phyloP scores from a whole-genome alignment of 2,797 vertebrate genomes.

The Neopelma chrysocephalum region DNA sequence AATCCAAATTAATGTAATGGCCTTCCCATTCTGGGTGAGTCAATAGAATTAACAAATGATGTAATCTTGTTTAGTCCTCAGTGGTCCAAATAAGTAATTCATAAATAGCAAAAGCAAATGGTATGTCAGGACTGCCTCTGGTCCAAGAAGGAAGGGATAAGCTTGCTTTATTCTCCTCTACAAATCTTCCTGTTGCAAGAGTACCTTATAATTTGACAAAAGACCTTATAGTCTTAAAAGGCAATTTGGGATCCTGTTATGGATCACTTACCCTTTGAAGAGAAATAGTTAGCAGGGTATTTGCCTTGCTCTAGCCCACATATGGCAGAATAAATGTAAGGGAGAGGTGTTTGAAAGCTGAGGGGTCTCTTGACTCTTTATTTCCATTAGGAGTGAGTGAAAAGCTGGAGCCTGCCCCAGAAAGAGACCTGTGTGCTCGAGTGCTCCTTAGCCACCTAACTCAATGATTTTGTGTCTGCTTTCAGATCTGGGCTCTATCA shows the following conservation, averaged over 20 bases:
- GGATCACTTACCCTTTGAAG: background rate
- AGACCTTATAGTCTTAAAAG: background rate
- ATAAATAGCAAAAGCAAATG: conserved; percentile 23
- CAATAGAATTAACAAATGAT: conserved; percentile 55
- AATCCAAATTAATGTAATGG: conserved; percentile 60
- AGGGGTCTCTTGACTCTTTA: background rate
- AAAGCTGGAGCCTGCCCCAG: background rate
- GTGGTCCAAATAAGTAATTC: background rate
- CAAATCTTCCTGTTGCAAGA: background rate
- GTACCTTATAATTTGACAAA: background rate
- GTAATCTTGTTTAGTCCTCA: conserved; percentile 57
- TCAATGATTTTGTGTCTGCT: background rate
- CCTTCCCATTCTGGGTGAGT: conserved; percentile 47
- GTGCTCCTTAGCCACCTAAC: background rate
- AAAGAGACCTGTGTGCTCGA: background rate
- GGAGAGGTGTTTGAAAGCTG: background rate
- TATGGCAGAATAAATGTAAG: background rate
- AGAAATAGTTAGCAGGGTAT: background rate
- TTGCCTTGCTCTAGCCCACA: background rate
- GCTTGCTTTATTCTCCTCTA: background rate
- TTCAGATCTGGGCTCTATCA: background rate
- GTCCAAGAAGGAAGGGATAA: background rate
- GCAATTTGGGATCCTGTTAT: background rate
- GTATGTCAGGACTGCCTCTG: background rate
- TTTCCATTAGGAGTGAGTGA: background rate